These are phyloP conservation scores for Bombus superbus DNA, from an alignment of 1,140 invertebrate genomes.

Conservation along the genomic window DNA sequence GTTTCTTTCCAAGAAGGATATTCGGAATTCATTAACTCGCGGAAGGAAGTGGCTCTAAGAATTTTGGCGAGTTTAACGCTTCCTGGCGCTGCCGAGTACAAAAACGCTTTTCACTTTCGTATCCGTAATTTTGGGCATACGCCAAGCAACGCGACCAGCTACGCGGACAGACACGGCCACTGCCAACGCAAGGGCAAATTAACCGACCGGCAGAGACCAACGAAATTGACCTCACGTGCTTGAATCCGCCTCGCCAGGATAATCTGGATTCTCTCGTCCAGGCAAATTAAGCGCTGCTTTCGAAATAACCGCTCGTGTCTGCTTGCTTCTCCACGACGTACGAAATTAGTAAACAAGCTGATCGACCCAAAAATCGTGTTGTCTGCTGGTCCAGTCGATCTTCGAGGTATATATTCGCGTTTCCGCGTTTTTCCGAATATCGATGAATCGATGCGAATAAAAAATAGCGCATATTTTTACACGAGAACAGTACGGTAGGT, in stretches of 20 bases:
- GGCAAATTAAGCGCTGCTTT: constrained; percentile 17
- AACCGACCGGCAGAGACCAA: constrained; percentile 29
- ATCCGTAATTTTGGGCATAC: constrained; percentile 1
- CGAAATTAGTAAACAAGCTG: neutral
- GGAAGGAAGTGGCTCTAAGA: neutral
- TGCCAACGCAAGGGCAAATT: constrained; percentile 9
- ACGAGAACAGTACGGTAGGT: neutral
- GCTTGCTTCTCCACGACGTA: too few species aligned
- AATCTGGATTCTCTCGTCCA: constrained; percentile 13
- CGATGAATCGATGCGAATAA: neutral
- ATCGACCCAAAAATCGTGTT: neutral
- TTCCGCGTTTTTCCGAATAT: neutral
- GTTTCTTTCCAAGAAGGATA: neutral
- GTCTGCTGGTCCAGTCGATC: neutral
- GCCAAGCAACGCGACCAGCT: constrained; percentile 8
- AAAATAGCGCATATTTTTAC: neutral
- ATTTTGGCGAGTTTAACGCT: neutral
- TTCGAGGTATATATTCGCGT: neutral
- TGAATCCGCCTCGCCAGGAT: constrained; percentile 12
- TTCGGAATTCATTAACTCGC: neutral
- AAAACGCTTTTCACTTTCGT: constrained; percentile 7
- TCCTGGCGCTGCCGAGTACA: neutral
- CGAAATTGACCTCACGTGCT: constrained; percentile 36
- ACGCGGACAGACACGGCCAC: neutral
- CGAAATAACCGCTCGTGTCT: constrained; percentile 4